Evolutionary conservation across 2,888 invertebrate genomes (phyloP).

Genomic region (Phymatocera aterrima): DNA sequence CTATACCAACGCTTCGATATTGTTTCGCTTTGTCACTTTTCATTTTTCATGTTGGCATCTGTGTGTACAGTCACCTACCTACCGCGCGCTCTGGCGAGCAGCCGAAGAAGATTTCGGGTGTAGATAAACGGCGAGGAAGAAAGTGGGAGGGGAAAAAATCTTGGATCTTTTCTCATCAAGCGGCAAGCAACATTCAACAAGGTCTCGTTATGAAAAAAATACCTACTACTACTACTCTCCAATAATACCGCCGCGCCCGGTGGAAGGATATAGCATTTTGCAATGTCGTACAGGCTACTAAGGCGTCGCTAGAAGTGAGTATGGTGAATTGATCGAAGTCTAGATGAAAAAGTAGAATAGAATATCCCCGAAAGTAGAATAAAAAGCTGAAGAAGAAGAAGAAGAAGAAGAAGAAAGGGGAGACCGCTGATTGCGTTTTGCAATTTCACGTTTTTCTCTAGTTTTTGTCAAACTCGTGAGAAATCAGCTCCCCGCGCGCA

Average conservation of each 20-base stretch:
- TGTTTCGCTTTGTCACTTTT: slow-evolving; percentile 55
- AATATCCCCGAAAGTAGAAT: too few species aligned
- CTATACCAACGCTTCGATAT: slow-evolving; percentile 48
- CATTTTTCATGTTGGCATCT: slow-evolving; percentile 25
- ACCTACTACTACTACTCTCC: too few species aligned
- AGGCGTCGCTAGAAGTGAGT: background rate
- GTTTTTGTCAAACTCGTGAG: background rate
- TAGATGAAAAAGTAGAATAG: too few species aligned
- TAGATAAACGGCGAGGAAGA: background rate
- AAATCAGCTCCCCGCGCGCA: background rate
- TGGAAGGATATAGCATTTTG: background rate
- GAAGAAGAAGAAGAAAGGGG: background rate
- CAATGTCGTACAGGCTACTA: background rate
- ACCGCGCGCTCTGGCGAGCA: background rate
- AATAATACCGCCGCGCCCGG: too few species aligned
- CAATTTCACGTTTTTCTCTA: slow-evolving; percentile 9
- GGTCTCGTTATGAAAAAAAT: too few species aligned
- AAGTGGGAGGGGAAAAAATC: background rate
- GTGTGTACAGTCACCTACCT: too few species aligned
- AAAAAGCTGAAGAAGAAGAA: background rate
- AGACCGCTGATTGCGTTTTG: slow-evolving; percentile 2
- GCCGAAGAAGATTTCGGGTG: background rate
- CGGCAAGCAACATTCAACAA: background rate
- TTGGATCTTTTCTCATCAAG: background rate
- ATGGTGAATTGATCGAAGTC: background rate